Conservation (phyloP, 2,888 invertebrate species). For the Orthosia gothica region DNA sequence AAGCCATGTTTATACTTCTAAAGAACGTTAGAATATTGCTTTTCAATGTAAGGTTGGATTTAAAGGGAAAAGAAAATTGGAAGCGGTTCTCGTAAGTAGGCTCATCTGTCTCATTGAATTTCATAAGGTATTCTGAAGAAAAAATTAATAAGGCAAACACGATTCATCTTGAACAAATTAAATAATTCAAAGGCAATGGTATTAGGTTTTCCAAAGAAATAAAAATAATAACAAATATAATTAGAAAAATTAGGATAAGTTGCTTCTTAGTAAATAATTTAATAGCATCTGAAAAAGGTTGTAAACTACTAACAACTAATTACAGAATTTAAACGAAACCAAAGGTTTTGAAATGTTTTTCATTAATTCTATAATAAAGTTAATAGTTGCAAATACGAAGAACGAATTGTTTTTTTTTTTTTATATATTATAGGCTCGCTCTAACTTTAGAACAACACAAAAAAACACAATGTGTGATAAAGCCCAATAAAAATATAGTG, state of each 20-base stretch:
- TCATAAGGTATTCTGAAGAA: background rate
- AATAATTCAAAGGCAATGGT: background rate
- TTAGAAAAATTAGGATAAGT: too few relatives aligned
- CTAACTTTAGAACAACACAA: too few relatives aligned
- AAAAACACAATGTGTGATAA: too few relatives aligned
- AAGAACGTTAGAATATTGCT: slow-evolving; percentile 8
- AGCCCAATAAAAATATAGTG: too few relatives aligned
- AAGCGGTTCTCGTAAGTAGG: background rate
- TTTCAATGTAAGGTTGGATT: background rate
- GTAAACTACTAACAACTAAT: too few relatives aligned
- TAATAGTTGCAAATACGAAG: too few relatives aligned
- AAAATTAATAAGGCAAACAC: background rate
- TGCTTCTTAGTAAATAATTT: too few relatives aligned
- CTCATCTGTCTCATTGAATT: slow-evolving; percentile 6
- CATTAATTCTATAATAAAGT: too few relatives aligned
- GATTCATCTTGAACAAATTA: background rate
- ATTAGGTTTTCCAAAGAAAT: background rate
- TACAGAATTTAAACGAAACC: background rate
- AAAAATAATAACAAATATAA: too few relatives aligned
- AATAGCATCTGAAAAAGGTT: too few relatives aligned
- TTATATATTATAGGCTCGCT: too few relatives aligned
- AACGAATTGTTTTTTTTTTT: too few relatives aligned
- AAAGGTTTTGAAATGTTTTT: background rate
- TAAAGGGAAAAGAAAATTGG: background rate
- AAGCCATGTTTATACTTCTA: slow-evolving; percentile 6